Conservation (phyloP, 2,113 vertebrate species). For the Equus quagga region DNA sequence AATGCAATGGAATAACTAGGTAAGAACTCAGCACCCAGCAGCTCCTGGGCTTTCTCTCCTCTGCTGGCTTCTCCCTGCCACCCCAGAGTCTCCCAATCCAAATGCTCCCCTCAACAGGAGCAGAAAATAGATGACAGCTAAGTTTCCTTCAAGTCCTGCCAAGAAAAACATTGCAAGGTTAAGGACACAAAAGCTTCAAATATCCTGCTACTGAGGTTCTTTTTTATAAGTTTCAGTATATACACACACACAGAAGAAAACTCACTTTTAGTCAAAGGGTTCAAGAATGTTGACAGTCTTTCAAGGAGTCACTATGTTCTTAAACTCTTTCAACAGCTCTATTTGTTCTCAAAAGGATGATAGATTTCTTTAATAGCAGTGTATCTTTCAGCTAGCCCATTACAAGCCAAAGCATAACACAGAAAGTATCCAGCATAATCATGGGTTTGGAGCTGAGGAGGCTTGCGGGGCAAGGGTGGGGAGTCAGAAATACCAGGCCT, state of each 20-base stretch:
- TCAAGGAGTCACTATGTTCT: slow-evolving; percentile 33
- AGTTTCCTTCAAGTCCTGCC: slow-evolving; percentile 68
- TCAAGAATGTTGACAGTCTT: slow-evolving; percentile 62
- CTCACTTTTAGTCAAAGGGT: slow-evolving; percentile 37
- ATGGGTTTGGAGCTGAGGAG: neutral
- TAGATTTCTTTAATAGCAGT: slow-evolving; percentile 58
- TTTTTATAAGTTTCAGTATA: slow-evolving; percentile 18
- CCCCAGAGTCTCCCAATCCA: neutral
- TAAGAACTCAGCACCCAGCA: neutral
- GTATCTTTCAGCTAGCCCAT: slow-evolving; percentile 51
- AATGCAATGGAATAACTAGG: neutral
- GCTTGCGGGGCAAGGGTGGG: neutral
- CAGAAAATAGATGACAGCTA: slow-evolving; percentile 55
- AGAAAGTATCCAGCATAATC: neutral
- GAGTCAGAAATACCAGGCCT: neutral
- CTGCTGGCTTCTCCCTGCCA: neutral
- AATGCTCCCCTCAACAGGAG: slow-evolving; percentile 24
- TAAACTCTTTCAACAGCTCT: slow-evolving; percentile 67
- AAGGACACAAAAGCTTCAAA: slow-evolving; percentile 68
- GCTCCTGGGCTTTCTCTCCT: neutral
- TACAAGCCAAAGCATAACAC: slow-evolving; percentile 19
- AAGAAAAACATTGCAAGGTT: slow-evolving; percentile 72
- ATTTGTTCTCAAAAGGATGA: slow-evolving; percentile 60
- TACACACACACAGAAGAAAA: slow-evolving; percentile 34
- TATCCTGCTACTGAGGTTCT: slow-evolving; percentile 61